These are phyloP conservation scores for Orientallactaga sibirica DNA, from an alignment of 2,797 vertebrate species.

Conservation along the genomic window DNA sequence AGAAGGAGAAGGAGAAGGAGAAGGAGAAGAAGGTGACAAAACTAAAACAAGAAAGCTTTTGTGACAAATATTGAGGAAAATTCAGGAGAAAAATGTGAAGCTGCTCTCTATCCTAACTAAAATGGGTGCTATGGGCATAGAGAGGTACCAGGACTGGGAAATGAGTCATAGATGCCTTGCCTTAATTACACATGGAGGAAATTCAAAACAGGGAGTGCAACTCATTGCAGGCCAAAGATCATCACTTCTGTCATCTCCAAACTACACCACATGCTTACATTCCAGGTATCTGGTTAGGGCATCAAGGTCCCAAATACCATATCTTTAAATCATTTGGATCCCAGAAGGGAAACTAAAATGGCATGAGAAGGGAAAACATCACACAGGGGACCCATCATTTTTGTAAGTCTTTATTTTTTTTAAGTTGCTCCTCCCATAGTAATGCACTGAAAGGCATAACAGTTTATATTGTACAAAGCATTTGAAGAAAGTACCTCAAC, in stretches of 20 bases:
- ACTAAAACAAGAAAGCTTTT: not conserved
- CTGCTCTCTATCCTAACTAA: not conserved
- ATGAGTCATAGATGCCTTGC: not conserved
- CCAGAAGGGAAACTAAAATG: not conserved
- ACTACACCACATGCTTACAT: not conserved
- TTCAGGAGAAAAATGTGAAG: not conserved
- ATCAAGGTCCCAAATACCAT: not conserved
- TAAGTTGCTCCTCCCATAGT: conserved; percentile 98
- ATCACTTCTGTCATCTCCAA: conserved; percentile 57
- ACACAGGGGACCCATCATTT: conserved; percentile 88
- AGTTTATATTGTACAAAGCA: conserved; percentile 99
- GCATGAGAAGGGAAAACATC: conserved; percentile 49
- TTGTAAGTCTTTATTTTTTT: conserved; percentile 98
- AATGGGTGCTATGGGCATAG: not conserved
- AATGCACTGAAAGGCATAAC: conserved; percentile 99
- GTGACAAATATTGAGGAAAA: not conserved
- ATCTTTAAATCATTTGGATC: conserved; percentile 65
- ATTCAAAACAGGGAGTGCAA: not conserved
- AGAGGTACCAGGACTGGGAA: not conserved
- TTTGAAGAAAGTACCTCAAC: conserved; percentile 99
- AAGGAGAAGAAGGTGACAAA: not conserved
- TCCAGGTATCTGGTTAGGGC: conserved; percentile 15
- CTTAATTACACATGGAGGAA: not conserved
- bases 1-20: not conserved
- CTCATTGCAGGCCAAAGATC: not conserved